phyloP scores from a whole-genome alignment of 2,888 invertebrate species.

The Hydrotaea diabolus region DNA sequence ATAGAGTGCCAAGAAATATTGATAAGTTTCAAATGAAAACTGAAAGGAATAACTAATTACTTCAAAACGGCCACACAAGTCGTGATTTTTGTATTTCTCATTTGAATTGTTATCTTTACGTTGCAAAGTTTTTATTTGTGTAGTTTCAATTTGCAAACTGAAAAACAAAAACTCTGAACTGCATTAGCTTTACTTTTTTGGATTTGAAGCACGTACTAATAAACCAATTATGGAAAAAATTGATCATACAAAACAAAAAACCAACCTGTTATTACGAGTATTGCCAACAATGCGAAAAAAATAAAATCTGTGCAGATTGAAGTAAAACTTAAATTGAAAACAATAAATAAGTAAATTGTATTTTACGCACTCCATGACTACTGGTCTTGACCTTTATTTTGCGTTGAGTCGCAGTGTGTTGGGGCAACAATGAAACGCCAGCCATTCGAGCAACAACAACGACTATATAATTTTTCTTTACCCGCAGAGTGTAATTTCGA shows the following conservation, averaged over 20 bases:
- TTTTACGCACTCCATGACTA: conserved; percentile 60
- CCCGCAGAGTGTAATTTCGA: neutral
- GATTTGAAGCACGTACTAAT: neutral
- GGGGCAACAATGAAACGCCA: conserved; percentile 6
- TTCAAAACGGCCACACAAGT: neutral
- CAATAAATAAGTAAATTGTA: conserved; percentile 48
- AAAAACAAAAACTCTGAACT: neutral
- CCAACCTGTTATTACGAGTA: neutral
- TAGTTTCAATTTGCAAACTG: neutral
- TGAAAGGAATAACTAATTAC: conserved; percentile 1
- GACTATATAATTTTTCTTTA: neutral
- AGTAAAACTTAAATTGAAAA: neutral
- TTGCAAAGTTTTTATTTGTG: neutral
- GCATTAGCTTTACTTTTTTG: neutral
- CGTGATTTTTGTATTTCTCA: too few relatives aligned
- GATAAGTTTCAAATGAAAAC: neutral
- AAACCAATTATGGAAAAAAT: neutral
- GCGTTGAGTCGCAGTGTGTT: neutral
- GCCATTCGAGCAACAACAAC: too few relatives aligned
- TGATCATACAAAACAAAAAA: neutral
- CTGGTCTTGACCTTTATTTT: conserved; percentile 64
- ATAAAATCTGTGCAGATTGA: neutral
- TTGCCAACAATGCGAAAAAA: neutral
- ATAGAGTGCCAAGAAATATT: neutral
- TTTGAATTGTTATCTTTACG: too few relatives aligned